A percentile compares a stretch with the other conserved stretches of the same genome.
phyloP scores from a whole-genome alignment of 2,797 vertebrate species.

The Pseudomugil gertrudae region DNA sequence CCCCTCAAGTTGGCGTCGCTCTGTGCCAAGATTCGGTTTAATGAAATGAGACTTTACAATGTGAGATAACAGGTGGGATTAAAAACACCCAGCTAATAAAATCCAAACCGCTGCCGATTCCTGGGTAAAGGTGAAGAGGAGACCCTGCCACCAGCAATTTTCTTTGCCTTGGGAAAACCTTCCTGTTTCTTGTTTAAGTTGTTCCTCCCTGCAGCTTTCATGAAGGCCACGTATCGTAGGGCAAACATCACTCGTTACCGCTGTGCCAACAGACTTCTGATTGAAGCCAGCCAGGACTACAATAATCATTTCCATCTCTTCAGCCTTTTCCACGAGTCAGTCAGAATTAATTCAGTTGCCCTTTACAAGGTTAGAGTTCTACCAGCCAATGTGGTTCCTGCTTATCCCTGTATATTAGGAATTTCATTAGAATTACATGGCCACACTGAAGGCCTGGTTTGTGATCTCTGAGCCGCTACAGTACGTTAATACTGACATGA shows the following conservation, averaged over 20 bases:
- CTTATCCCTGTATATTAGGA: slow-evolving; percentile 59
- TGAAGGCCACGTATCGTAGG: slow-evolving; percentile 36
- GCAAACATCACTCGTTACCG: slow-evolving; percentile 43
- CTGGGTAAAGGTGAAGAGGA: slow-evolving; percentile 28
- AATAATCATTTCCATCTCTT: slow-evolving; percentile 63
- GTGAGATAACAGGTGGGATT: slow-evolving; percentile 39
- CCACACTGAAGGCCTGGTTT: slow-evolving; percentile 27
- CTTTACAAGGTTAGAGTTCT: slow-evolving; percentile 67
- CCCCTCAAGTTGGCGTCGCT: slow-evolving; percentile 11
- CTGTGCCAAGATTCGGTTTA: slow-evolving; percentile 43
- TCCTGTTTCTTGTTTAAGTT: slow-evolving; percentile 15
- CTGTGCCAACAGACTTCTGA: slow-evolving; percentile 39
- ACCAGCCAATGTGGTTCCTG: slow-evolving; percentile 35
- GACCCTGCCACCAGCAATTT: slow-evolving; percentile 22
- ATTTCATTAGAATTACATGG: slow-evolving; percentile 46
- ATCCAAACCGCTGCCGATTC: slow-evolving; percentile 18
- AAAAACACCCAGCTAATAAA: slow-evolving; percentile 40
- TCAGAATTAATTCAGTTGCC: slow-evolving; percentile 72
- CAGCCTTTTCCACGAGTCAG: slow-evolving; percentile 59
- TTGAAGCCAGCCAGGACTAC: slow-evolving; percentile 43
- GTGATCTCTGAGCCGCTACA: slow-evolving; percentile 22
- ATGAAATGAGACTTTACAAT: slow-evolving; percentile 1
- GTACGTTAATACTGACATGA: not conserved
- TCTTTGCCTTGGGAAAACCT: slow-evolving; percentile 23
- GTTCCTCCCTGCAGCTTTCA: slow-evolving; percentile 48